Percentiles rank a stretch among this genome's conserved stretches.
phyloP scores from a whole-genome alignment of 1,140 invertebrate species.

The Copidosoma floridanum region DNA sequence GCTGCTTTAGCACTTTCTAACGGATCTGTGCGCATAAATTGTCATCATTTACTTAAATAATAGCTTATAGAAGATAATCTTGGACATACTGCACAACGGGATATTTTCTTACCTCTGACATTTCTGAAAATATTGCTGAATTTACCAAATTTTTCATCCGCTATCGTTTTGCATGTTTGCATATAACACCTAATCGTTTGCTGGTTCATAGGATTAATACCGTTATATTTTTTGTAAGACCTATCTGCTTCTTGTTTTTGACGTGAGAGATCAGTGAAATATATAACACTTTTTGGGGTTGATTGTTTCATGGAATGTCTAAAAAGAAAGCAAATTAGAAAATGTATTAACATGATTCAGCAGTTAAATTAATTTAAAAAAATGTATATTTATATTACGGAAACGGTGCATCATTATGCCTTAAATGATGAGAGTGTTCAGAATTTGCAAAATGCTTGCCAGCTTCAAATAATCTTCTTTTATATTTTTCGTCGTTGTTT shows the following conservation, averaged over 20 bases:
- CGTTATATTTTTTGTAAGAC: neutral
- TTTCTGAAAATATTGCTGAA: slow-evolving; percentile 9
- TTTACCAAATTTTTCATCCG: slow-evolving; percentile 8
- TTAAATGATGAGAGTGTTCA: too few relatives aligned
- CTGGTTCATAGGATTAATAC: neutral
- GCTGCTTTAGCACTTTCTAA: neutral
- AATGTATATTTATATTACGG: too few relatives aligned
- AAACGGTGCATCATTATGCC: too few relatives aligned
- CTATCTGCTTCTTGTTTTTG: slow-evolving; percentile 3
- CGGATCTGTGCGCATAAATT: slow-evolving; percentile 21
- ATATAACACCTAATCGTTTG: slow-evolving; percentile 11
- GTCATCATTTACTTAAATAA: neutral
- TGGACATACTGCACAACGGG: neutral
- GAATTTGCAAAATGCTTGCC: slow-evolving; percentile 3
- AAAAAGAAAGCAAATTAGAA: neutral
- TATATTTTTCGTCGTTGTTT: slow-evolving; percentile 22
- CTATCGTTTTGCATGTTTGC: slow-evolving; percentile 20
- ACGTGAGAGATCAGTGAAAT: slow-evolving; percentile 6
- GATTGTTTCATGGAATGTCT: slow-evolving; percentile 12
- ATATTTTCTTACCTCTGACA: slow-evolving; percentile 3
- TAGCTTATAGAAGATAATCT: neutral
- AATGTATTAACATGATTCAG: neutral
- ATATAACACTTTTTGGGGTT: slow-evolving; percentile 25
- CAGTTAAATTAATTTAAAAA: too few relatives aligned
- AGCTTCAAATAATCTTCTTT: slow-evolving; percentile 20